phyloP scores from a whole-genome alignment of 1,140 invertebrate genomes.

The Paralvinella palmiformis region DNA sequence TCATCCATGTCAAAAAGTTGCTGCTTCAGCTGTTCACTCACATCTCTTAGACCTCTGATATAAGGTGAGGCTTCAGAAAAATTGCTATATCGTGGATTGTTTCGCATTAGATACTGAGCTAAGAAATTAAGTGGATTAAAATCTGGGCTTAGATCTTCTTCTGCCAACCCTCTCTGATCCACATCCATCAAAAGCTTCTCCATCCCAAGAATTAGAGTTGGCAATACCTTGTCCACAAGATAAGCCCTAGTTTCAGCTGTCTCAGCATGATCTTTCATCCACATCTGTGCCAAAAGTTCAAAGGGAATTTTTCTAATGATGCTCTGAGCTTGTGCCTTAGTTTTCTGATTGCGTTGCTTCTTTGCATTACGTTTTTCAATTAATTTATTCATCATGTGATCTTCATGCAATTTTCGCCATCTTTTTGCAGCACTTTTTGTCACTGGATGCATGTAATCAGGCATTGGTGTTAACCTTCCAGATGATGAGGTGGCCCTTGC shows the following conservation, averaged over 20 bases:
- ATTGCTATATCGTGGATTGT: conserved; percentile 48
- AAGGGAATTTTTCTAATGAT: conserved; percentile 45
- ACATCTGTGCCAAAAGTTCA: conserved; percentile 45
- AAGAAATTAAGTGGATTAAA: conserved; percentile 51
- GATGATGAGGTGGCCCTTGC: too few species aligned
- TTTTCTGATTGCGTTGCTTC: conserved; percentile 30
- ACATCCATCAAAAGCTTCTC: conserved; percentile 48
- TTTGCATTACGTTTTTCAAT: conserved; percentile 36
- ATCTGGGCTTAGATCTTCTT: conserved; percentile 32
- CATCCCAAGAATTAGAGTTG: conserved; percentile 46
- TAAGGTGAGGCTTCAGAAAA: conserved; percentile 48
- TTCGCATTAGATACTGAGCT: conserved; percentile 50
- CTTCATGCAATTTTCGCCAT: conserved; percentile 40
- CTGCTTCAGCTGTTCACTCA: conserved; percentile 41
- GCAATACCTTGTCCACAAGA: conserved; percentile 46
- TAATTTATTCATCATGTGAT: conserved; percentile 44
- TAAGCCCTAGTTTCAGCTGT: conserved; percentile 44
- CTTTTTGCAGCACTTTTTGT: neutral
- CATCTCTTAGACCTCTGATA: conserved; percentile 42
- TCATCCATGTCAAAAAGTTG: conserved; percentile 45
- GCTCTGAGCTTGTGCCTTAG: conserved; percentile 34
- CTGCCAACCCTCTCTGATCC: conserved; percentile 37
- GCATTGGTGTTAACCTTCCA: conserved; percentile 13
- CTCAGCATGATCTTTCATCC: conserved; percentile 27
- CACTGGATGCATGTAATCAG: conserved; percentile 9